Evolutionary conservation across 2,888 invertebrate genomes (phyloP).

Genomic region (Drosophila tripunctata): DNA sequence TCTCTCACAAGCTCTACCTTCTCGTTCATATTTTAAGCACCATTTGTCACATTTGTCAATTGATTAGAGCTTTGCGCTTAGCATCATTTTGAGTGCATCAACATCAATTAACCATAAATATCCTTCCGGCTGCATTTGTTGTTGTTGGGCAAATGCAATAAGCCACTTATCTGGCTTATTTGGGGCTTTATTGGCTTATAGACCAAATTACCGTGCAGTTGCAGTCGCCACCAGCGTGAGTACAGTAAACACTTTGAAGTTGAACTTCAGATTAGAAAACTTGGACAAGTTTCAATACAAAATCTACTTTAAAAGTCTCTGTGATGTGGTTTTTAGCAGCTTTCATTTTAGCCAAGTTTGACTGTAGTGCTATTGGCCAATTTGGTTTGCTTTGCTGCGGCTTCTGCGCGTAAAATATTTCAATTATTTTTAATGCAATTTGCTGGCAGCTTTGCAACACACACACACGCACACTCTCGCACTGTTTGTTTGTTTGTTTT

Average conservation of each 20-base stretch:
- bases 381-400: slow-evolving; percentile 41
- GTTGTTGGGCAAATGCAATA: slow-evolving; percentile 36
- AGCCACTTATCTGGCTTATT: slow-evolving; percentile 48
- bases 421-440: slow-evolving; percentile 62
- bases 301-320: no score
- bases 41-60: slow-evolving; percentile 21
- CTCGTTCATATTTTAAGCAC: background rate
- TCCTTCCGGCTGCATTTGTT: background rate
- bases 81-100: slow-evolving; percentile 12
- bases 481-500: slow-evolving; percentile 5
- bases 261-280: no score
- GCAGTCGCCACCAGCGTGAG: slow-evolving; percentile 22
- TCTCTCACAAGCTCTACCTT: no score
- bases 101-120: slow-evolving; percentile 52
- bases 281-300: no score
- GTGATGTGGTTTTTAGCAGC: no score
- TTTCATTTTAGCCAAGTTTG: background rate
- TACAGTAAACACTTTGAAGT: background rate
- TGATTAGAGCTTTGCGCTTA: background rate
- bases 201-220: slow-evolving; percentile 26
- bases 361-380: slow-evolving; percentile 1
- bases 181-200: slow-evolving; percentile 19
- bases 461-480: background rate
- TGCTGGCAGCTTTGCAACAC: slow-evolving; percentile 32
- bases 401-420: slow-evolving; percentile 62